Base-by-base conservation (phyloP, 2,113 vertebrate genomes). In the Zosterops pallidus region DNA sequence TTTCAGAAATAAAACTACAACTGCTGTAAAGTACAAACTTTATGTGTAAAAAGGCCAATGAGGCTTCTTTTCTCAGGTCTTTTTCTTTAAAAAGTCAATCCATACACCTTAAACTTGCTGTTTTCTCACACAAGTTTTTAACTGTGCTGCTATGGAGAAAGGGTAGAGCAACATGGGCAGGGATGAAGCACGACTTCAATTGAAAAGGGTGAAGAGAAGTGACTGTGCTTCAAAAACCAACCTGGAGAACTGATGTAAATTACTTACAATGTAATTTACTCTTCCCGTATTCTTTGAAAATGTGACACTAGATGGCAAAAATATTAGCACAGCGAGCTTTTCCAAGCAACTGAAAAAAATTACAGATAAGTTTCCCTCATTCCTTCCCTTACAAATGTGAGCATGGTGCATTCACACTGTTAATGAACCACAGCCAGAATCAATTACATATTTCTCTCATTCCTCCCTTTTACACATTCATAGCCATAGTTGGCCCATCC, bases 351-450 rank as follows among this genome's bases (percentile, higher is more conserved):
- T 37, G 47, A 64, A 90, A 85, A 85, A 83, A 94, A 86, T 63
- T 33, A 88, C 53, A 90, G 80, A 9, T n/a, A 95, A 92, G 57
- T 90, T 96, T 75, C 44, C 83, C 64, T 86, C 67, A 37, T 89
- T 80, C 79, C 74, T 87, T 75, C 65, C 69, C 76, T 93, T 79
- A 46, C 42, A 70, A 83, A 86, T 17, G 9, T 2, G 12, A 83
- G 50, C 5, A 47, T 42, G 92, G 95, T 72, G 70, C 93, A 95
- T 97, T 98, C 97, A 97, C 97, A 97, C 90, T 86, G 75, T 96
- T 98, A 98, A 98, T 96, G 97, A 98, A 95, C 96, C 94, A 97
- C 94, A 92, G 97, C 97, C 97, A 97, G 98, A 98, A 98, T 98
- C 98, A 98, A 98, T 98, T 98, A 98, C 96, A 92, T 70, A 42